Base-by-base conservation (phyloP, 1,140 invertebrate species). In the Steinernema feltiae region DNA sequence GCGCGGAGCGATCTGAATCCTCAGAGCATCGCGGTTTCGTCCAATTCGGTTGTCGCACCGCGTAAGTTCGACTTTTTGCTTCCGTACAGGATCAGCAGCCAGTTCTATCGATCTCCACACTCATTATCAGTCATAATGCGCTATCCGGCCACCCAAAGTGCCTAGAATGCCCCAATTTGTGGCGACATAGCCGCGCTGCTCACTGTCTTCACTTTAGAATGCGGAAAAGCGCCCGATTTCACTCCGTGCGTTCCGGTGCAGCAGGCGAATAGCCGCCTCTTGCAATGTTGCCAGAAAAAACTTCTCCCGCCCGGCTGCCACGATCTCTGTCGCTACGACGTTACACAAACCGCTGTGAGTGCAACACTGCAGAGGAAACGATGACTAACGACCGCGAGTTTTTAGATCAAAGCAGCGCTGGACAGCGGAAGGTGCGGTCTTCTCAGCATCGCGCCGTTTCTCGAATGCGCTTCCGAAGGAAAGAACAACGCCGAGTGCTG, bases 321-420 rank as follows among this genome's bases (percentile, higher is more conserved):
- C 24, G 41, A 73, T 32, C 53, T 78, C n/a, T 78, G 74, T 35
- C n/a, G 77, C 53, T 78, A 76, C 71, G 77, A 78, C 71, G 73
- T 78, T 21, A 78, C 74, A 1, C 77, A 78, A 48, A 21, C 30
- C 0, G 77, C 74, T 69, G 77, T 78, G 30, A n/a, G 74, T 41
- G 46, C n/a, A n/a, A n/a, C n/a, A n/a, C n/a, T n/a, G n/a, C n/a
- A n/a, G n/a, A n/a, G n/a, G n/a, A n/a, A n/a, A n/a, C n/a, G n/a
- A n/a, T n/a, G n/a, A n/a, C n/a, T n/a, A n/a, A n/a, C n/a, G n/a
- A n/a, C n/a, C n/a, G n/a, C n/a, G n/a, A n/a, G n/a, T 63, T 69
- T 76, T 21, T n/a, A 78, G 76, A 71, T 78, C 15, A 48, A 72
- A 31, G 70, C 74, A 17, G 77, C 77, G 12, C 46, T 78, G 70